Percentiles rank a stretch among this genome's conserved stretches.
Conservation (phyloP, 2,113 vertebrate species). For the Cyphomyrus plagiostoma region DNA sequence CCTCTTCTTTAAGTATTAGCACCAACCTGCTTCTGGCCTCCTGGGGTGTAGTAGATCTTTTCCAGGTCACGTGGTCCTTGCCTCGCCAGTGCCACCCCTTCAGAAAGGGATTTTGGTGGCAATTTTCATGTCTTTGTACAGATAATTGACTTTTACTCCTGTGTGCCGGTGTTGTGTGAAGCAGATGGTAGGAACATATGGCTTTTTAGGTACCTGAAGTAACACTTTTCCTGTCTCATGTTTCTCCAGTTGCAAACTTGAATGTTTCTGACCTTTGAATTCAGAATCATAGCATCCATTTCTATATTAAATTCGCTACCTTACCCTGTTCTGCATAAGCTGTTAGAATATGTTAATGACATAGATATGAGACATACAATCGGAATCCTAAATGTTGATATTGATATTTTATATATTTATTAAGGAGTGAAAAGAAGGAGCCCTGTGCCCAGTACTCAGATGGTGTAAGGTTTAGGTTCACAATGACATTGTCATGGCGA, state of each 20-base stretch:
- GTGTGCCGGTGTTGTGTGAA: conserved; percentile 24
- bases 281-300: conserved; percentile 6
- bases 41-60: background rate
- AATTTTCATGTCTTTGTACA: conserved; percentile 38
- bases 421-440: background rate
- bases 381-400: background rate
- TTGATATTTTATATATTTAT: background rate
- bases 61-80: background rate
- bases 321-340: background rate
- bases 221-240: conserved; percentile 26
- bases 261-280: background rate
- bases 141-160: conserved; percentile 36
- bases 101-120: conserved; percentile 18
- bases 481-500: background rate
- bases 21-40: background rate
- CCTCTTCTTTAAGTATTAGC: background rate
- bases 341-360: background rate
- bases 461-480: background rate
- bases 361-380: background rate
- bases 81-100: background rate
- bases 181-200: conserved; percentile 66
- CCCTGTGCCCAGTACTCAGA: background rate
- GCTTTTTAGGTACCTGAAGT: conserved; percentile 50
- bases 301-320: background rate
- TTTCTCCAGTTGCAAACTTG: background rate